phyloP scores from a whole-genome alignment of 1,140 invertebrate species.

The Microplitis demolitor region DNA sequence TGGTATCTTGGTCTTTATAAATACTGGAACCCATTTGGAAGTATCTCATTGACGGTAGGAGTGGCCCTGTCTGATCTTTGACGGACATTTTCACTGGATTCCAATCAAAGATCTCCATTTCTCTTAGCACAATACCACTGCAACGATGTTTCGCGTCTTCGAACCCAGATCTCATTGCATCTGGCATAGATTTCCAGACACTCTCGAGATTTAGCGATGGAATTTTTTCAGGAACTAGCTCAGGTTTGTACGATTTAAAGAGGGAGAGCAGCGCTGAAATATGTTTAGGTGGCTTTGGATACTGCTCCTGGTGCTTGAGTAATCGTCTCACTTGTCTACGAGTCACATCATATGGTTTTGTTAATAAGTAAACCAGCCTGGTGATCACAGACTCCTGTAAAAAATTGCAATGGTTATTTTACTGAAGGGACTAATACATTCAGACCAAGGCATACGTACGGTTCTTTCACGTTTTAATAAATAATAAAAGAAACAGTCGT shows the following conservation, averaged over 20 bases:
- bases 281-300: constrained; percentile 40
- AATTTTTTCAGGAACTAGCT: constrained; percentile 56
- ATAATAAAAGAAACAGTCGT: constrained; percentile 46
- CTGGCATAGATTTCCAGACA: constrained; percentile 50
- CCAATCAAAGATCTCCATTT: constrained; percentile 39
- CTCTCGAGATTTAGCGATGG: constrained; percentile 51
- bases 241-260: constrained; percentile 59
- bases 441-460: constrained; percentile 32
- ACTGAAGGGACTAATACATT: too few relatives aligned
- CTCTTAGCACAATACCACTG: constrained; percentile 13
- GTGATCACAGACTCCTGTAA: constrained; percentile 44
- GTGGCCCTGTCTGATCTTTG: constrained; percentile 29
- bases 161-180: constrained; percentile 42
- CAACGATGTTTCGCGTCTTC: constrained; percentile 44
- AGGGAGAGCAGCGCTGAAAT: constrained; percentile 51
- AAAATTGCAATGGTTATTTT: neutral
- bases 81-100: constrained; percentile 26
- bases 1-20: constrained; percentile 41
- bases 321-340: constrained; percentile 48
- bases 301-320: constrained; percentile 34
- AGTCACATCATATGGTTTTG: constrained; percentile 56
- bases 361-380: constrained; percentile 50
- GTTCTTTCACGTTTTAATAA: constrained; percentile 44
- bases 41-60: constrained; percentile 51
- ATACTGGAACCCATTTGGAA: constrained; percentile 50